Conservation (phyloP, 2,888 invertebrate species). For the Plebejus melissa region DNA sequence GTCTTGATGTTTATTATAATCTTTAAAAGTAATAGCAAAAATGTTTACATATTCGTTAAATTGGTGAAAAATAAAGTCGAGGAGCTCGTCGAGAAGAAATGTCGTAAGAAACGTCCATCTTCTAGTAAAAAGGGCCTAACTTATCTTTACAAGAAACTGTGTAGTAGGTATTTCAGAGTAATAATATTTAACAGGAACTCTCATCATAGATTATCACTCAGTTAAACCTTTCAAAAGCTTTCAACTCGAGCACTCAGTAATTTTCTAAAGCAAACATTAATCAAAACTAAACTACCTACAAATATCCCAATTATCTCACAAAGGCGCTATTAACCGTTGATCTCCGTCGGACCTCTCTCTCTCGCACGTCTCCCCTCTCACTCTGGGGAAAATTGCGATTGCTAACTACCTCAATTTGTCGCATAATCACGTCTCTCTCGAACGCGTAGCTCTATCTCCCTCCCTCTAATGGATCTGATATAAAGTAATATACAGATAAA, state of each 20-base stretch:
- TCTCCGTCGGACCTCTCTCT: conserved; percentile 46
- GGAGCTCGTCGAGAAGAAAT: no score
- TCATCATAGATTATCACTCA: conserved; percentile 23
- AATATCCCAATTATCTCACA: conserved; percentile 57
- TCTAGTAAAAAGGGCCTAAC: not conserved
- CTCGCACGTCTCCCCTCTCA: conserved; percentile 45
- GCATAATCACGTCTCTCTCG: conserved; percentile 41
- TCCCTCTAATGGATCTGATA: conserved; percentile 72
- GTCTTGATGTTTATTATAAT: no score
- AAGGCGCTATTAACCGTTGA: conserved; percentile 54
- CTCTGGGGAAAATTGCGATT: conserved; percentile 34
- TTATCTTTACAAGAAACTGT: not conserved
- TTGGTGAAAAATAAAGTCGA: no score
- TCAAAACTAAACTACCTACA: conserved; percentile 46
- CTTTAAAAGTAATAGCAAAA: no score
- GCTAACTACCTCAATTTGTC: conserved; percentile 57
- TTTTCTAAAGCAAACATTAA: conserved; percentile 57
- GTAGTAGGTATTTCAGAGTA: not conserved
- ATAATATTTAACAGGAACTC: not conserved
- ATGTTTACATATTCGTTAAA: no score
- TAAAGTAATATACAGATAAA: conserved; percentile 77
- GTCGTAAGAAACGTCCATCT: not conserved
- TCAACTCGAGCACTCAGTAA: conserved; percentile 35
- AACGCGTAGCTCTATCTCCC: conserved; percentile 47
- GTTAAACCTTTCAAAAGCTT: conserved; percentile 25